A percentile compares a stretch with the other conserved stretches of the same genome.
These are phyloP conservation scores for Margarornis squamiger DNA, from an alignment of 2,797 vertebrate species.

Conservation along the genomic window DNA sequence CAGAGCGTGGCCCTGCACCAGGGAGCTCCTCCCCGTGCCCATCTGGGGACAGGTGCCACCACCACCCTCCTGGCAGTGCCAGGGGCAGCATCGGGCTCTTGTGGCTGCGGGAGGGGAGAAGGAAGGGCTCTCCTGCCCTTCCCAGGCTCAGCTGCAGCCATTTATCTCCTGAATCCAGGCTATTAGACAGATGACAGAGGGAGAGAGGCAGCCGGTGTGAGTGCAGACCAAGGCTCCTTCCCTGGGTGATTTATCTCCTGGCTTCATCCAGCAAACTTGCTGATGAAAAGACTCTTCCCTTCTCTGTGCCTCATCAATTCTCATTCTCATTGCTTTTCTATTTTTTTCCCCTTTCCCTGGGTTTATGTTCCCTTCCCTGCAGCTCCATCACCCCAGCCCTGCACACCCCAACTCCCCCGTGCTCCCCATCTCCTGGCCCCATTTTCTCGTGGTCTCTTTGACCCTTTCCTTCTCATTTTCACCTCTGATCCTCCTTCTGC, in stretches of 20 bases:
- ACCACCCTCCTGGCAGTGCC: fast-evolving
- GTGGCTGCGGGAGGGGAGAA: not conserved
- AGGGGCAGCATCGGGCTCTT: not conserved
- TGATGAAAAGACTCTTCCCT: slow-evolving; percentile 73
- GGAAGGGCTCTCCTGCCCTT: not conserved
- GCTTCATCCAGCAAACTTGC: slow-evolving; percentile 74
- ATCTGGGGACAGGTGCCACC: not conserved
- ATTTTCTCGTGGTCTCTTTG: not conserved
- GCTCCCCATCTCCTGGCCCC: not conserved
- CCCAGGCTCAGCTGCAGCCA: slow-evolving; percentile 54
- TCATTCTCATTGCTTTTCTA: slow-evolving; percentile 66
- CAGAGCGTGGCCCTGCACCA: too few species aligned
- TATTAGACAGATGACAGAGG: slow-evolving; percentile 64
- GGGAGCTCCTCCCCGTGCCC: not conserved
- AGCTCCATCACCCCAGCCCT: not conserved
- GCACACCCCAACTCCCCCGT: not conserved
- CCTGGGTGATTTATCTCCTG: slow-evolving; percentile 65
- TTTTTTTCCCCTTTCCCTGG: not conserved
- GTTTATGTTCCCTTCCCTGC: slow-evolving; percentile 19
- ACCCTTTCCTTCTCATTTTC: not conserved
- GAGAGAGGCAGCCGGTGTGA: slow-evolving; percentile 35
- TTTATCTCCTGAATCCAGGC: slow-evolving; percentile 54
- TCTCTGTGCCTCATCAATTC: slow-evolving; percentile 75
- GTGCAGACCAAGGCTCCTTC: slow-evolving; percentile 57
- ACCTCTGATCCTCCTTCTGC: not conserved